These are phyloP conservation scores for Lophotriccus pileatus DNA, from an alignment of 2,797 vertebrate genomes.

Conservation along the genomic window DNA sequence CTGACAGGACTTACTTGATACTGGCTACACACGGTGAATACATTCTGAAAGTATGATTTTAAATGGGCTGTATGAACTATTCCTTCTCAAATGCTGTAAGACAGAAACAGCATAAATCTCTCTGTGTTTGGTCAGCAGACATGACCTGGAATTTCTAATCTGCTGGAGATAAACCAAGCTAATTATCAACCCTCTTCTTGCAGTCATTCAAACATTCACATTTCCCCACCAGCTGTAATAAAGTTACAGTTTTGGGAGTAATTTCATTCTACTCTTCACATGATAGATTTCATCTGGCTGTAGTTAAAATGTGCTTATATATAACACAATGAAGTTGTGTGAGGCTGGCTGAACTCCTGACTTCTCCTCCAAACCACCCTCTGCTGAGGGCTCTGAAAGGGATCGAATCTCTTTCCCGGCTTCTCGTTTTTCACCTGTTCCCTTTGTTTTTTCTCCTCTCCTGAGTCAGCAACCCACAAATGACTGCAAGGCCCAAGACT, in stretches of 20 bases:
- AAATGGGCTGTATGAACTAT: neutral
- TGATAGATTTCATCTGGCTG: slow-evolving; percentile 13
- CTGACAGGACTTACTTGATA: neutral
- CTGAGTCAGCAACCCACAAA: neutral
- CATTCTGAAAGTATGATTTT: neutral
- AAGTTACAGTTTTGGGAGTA: neutral
- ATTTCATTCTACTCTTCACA: neutral
- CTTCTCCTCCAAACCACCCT: neutral
- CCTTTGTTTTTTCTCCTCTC: neutral
- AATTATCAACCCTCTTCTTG: slow-evolving; percentile 51
- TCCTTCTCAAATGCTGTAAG: neutral
- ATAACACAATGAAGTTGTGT: neutral
- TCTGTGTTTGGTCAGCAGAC: slow-evolving; percentile 35
- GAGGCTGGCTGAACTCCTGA: neutral
- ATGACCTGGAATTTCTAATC: slow-evolving; percentile 39
- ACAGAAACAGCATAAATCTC: neutral
- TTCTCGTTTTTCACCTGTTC: slow-evolving; percentile 6
- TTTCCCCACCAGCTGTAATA: neutral
- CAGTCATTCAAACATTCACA: slow-evolving; percentile 28
- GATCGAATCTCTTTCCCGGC: accelerated
- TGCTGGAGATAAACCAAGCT: slow-evolving; percentile 56
- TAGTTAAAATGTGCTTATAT: neutral
- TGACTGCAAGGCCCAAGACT: neutral
- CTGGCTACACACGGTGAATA: neutral
- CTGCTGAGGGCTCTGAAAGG: neutral